Evolutionary conservation across 2,113 vertebrate genomes (phyloP).

Genomic region (Actenoides lindsayi): DNA sequence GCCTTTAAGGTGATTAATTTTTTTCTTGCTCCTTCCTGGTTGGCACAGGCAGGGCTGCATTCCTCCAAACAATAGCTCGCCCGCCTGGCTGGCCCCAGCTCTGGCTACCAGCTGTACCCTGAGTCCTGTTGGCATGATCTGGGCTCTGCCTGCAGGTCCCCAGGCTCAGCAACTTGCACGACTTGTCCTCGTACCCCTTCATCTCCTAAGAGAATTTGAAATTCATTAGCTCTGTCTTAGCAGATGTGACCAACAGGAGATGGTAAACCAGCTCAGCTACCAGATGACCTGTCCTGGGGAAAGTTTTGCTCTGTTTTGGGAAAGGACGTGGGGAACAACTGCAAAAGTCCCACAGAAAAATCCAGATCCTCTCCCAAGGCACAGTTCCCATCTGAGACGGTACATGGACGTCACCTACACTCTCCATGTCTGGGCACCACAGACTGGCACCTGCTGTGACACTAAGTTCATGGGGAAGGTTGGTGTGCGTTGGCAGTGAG

Average conservation of each 20-base stretch:
- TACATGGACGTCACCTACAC: accelerated
- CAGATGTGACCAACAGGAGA: neutral
- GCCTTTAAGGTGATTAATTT: neutral
- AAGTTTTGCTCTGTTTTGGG: neutral
- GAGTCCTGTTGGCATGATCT: neutral
- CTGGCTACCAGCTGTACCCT: neutral
- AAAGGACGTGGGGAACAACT: neutral
- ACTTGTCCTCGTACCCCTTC: neutral
- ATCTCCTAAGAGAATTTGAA: neutral
- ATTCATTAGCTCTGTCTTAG: neutral
- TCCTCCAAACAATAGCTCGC: neutral
- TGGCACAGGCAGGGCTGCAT: constrained; percentile 11
- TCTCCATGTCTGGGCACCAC: neutral
- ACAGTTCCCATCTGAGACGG: neutral
- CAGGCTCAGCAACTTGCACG: accelerated
- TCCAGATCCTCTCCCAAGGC: neutral
- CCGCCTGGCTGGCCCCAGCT: neutral
- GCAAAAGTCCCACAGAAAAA: neutral
- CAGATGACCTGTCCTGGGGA: neutral
- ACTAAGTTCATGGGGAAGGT: accelerated
- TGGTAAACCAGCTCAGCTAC: neutral
- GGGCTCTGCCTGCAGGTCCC: neutral
- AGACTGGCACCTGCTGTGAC: neutral
- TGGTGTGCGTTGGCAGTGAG: neutral
- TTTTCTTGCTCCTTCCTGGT: constrained; percentile 41